Percentiles rank a stretch among this genome's conserved stretches.
Conservation (phyloP, 2,888 invertebrate species). For the Chesias legatella region DNA sequence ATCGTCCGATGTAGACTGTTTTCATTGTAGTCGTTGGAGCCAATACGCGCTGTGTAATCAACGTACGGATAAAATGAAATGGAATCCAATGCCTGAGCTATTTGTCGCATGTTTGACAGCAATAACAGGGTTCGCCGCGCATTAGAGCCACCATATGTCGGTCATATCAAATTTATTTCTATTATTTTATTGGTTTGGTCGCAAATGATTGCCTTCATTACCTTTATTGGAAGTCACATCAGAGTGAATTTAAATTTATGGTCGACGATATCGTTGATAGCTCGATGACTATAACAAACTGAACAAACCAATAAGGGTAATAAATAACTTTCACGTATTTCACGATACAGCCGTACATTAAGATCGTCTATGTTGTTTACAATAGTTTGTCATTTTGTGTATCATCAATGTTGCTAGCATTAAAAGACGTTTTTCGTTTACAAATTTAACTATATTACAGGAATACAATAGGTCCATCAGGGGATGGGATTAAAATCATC, state of each 20-base stretch:
- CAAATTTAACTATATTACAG: constrained; percentile 63
- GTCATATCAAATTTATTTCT: constrained; percentile 80
- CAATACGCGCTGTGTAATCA: constrained; percentile 74
- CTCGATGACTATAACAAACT: constrained; percentile 72
- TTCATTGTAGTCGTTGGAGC: constrained; percentile 72
- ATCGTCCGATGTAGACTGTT: constrained; percentile 69
- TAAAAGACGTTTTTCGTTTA: constrained; percentile 45
- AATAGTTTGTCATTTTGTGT: constrained; percentile 22
- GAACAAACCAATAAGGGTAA: constrained; percentile 71
- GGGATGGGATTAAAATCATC: constrained; percentile 77
- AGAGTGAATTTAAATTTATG: constrained; percentile 77
- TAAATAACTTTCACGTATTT: constrained; percentile 61
- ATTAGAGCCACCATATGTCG: constrained; percentile 77
- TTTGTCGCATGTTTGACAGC: constrained; percentile 80
- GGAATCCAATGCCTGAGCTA: constrained; percentile 65
- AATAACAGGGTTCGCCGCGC: constrained; percentile 77
- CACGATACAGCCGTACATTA: constrained; percentile 43
- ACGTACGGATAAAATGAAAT: constrained; percentile 71
- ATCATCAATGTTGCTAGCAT: constrained; percentile 26
- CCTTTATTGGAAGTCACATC: constrained; percentile 73
- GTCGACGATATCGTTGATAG: constrained; percentile 71
- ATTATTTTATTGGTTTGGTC: constrained; percentile 77
- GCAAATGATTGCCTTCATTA: constrained; percentile 77
- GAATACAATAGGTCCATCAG: constrained; percentile 67
- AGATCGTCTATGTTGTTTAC: constrained; percentile 25